Evolutionary conservation across 92 coral and sea anemone species (phyloP).

Genomic region (Palythoa grandis): DNA sequence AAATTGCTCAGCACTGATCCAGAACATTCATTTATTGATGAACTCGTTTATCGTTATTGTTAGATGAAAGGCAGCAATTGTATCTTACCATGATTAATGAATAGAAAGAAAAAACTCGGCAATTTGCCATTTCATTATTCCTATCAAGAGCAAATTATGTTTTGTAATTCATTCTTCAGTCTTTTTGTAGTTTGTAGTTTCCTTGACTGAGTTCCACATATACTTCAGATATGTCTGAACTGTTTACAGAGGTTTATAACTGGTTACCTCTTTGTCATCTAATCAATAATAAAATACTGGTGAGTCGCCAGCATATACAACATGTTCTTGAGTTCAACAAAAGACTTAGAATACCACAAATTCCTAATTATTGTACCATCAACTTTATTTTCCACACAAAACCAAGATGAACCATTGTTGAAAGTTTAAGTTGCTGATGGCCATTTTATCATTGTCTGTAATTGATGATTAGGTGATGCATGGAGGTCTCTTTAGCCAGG

Average conservation of each 20-base stretch:
- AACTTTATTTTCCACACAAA: not conserved
- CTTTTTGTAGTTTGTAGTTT: not conserved
- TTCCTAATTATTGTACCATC: not conserved
- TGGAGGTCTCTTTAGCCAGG: constrained; percentile 89
- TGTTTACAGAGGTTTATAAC: constrained; percentile 97
- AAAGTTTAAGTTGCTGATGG: not conserved
- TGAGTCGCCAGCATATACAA: constrained; percentile 27
- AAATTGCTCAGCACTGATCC: too few relatives aligned
- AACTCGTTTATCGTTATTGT: too few relatives aligned
- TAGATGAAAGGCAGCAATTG: too few relatives aligned
- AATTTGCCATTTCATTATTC: too few relatives aligned
- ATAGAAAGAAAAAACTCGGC: too few relatives aligned
- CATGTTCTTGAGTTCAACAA: too few relatives aligned
- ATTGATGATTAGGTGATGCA: constrained; percentile 84
- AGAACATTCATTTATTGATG: too few relatives aligned
- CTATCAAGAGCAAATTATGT: too few relatives aligned
- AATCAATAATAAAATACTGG: constrained; percentile 87
- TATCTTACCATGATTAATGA: too few relatives aligned
- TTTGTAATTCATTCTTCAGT: not conserved
- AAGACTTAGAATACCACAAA: not conserved
- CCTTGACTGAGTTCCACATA: constrained; percentile 79
- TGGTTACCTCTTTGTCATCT: constrained; percentile 98
- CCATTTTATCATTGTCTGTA: not conserved
- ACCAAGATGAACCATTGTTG: not conserved
- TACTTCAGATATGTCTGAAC: constrained; percentile 90